Conservation (phyloP, 2,113 vertebrate genomes). For the Electrona antarctica region DNA sequence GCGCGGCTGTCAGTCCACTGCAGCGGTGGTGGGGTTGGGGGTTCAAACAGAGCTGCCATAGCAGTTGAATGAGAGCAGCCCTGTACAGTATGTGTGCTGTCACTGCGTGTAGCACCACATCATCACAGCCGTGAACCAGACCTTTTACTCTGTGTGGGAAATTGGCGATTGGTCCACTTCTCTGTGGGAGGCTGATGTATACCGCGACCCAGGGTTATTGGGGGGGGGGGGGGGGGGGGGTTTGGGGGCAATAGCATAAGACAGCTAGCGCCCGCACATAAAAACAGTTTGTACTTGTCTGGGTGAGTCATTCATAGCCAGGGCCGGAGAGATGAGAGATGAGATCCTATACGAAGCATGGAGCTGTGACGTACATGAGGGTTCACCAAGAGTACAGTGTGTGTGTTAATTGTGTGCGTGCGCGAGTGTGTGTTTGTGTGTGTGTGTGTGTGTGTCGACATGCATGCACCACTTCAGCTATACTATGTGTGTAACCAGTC, state of each 20-base stretch:
- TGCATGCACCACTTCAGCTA: too few relatives aligned
- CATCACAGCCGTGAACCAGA: constrained; percentile 12
- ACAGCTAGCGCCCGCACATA: constrained; percentile 22
- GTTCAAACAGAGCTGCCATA: constrained; percentile 24
- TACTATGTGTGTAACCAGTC: too few relatives aligned
- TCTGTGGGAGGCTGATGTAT: neutral
- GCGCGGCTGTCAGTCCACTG: constrained; percentile 11
- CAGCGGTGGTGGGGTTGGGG: neutral
- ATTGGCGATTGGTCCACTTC: constrained; percentile 12
- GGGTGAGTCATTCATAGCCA: constrained; percentile 44
- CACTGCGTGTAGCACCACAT: neutral
- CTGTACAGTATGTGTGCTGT: constrained; percentile 24
- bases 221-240: too few relatives aligned
- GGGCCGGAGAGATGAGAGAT: constrained; percentile 28
- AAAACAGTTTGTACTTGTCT: constrained; percentile 43
- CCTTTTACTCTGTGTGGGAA: neutral
- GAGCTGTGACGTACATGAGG: constrained; percentile 27
- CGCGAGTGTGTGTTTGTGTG: too few relatives aligned
- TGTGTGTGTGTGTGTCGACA: too few relatives aligned
- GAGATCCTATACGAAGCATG: constrained; percentile 13
- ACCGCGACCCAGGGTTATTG: neutral
- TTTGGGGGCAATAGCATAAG: constrained; percentile 12
- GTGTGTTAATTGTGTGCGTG: neutral
- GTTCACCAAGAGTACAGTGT: constrained; percentile 17
- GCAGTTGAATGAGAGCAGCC: constrained; percentile 47